Evolutionary conservation across 2,113 vertebrate species (phyloP).

Genomic region (Scolopax mira): DNA sequence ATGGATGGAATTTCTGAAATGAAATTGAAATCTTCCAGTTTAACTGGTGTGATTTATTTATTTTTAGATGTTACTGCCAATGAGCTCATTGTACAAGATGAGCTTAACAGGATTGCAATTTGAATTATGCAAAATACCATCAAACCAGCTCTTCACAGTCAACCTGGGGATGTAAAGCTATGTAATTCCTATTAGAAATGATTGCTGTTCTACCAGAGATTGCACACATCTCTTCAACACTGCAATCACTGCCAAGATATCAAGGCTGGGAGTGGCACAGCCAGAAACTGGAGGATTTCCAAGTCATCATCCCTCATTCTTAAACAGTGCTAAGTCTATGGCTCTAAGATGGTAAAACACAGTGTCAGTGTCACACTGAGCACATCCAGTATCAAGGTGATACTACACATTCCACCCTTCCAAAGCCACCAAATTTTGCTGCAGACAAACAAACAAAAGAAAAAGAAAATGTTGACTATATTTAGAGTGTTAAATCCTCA

Average conservation of each 20-base stretch:
- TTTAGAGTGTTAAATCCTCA: background rate
- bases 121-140: slow-evolving; percentile 30
- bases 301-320: background rate
- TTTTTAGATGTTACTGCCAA: background rate
- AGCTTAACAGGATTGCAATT: background rate
- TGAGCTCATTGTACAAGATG: background rate
- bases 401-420: background rate
- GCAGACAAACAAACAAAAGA: background rate
- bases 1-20: background rate
- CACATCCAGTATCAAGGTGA: background rate
- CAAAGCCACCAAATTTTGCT: background rate
- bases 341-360: background rate
- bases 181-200: background rate
- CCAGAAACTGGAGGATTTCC: slow-evolving; percentile 19
- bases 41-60: background rate
- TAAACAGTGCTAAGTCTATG: background rate
- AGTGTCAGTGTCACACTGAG: background rate
- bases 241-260: background rate
- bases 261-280: background rate
- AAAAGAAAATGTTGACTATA: background rate
- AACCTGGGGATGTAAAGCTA: background rate
- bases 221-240: background rate
- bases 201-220: background rate
- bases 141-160: background rate
- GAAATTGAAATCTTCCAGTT: background rate